These are phyloP conservation scores for Germaria angustata DNA, from an alignment of 2,888 invertebrate genomes.

Conservation along the genomic window DNA sequence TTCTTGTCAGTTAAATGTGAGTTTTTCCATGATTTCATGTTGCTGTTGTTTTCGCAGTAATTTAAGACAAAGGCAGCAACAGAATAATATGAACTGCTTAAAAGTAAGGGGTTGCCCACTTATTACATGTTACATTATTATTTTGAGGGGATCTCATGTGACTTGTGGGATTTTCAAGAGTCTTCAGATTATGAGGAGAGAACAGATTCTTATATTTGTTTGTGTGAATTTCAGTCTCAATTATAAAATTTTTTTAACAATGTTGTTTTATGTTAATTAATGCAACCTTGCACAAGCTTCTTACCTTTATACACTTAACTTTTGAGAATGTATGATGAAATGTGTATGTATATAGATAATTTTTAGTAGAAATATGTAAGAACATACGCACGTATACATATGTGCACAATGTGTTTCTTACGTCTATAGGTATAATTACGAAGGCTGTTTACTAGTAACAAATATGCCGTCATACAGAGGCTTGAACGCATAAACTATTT, in stretches of 20 bases:
- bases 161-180: constrained; percentile 63
- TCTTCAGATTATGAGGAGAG: constrained; percentile 5
- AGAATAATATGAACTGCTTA: constrained; percentile 19
- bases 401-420: too few relatives aligned
- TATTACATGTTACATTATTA: constrained; percentile 31
- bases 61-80: constrained; percentile 19
- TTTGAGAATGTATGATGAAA: constrained; percentile 7
- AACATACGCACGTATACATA: background rate
- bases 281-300: constrained; percentile 65
- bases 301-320: constrained; percentile 35
- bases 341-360: background rate
- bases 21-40: constrained; percentile 15
- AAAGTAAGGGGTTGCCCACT: constrained; percentile 31
- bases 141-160: constrained; percentile 49
- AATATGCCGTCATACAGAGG: too few relatives aligned
- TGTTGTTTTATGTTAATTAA: constrained; percentile 68
- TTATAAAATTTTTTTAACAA: constrained; percentile 51
- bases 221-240: constrained; percentile 53
- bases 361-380: background rate
- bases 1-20: constrained; percentile 21
- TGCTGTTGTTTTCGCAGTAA: constrained; percentile 31
- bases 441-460: background rate
- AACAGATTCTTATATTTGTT: constrained; percentile 19
- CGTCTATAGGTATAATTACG: background rate
- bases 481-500: too few relatives aligned